Evolutionary conservation across 2,797 vertebrate species (phyloP), one percentile per base, ranked within the genome.

Genomic region (Schizothorax lantsangensis): DNA sequence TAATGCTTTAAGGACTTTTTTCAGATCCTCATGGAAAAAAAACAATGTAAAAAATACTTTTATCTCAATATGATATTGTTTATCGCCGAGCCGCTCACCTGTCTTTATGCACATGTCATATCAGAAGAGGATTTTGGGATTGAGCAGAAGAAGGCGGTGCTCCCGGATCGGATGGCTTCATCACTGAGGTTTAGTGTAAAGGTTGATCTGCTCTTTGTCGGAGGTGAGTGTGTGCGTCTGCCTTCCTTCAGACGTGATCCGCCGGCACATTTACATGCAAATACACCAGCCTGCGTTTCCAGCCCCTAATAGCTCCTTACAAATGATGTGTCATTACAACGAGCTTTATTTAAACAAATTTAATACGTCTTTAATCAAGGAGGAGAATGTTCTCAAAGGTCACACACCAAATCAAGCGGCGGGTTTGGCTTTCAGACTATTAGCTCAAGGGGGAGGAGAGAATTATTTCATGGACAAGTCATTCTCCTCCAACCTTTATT

Each of bases 321-420:
- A 99, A 99, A 99, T 99, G 97, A 99, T 97, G 97, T 98, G 96
- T 97, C 97, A 98, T 99, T 99, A 99, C 98, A 98, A 97, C 96
- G 96, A 97, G 97, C 97, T 99, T 99, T 99, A 99, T 99, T 99
- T 98, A 99, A 99, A 99, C 98, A 99, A 97, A 99, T 98, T 98
- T 99, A 99, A 99, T 98, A 98, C 96, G 97, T 98, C 98, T 99
- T 99, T 99, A 99, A 99, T 99, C 98, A 99, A 99, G 95, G 96
- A 95, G 94, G 96, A 96, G 96, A 96, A 96, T 95, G 96, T 97
- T 97, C 97, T 97, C 96, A 97, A 99, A 99, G 98, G 98, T 99
- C 98, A 99, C 96, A 96, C 95, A 97, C 96, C 97, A 97, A 98
- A 98, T 98, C 97, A 97, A 97, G 96, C 96, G n/a, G 95, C 95